Conservation (phyloP, 1,140 invertebrate species). For the Venustaconcha ellipsiformis region DNA sequence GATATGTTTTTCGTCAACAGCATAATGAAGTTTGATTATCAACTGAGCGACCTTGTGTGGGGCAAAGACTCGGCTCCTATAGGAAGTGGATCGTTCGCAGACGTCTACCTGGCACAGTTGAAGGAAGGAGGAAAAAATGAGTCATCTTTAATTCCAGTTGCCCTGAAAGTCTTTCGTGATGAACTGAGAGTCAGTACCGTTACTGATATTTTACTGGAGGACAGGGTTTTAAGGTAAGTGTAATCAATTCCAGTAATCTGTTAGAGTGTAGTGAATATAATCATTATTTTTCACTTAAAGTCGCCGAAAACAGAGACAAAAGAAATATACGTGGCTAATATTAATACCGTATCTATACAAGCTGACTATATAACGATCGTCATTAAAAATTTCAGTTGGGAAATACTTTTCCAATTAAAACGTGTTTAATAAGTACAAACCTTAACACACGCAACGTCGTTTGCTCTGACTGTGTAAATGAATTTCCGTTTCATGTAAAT, state of each 20-base stretch:
- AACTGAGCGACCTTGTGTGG: conserved; percentile 39
- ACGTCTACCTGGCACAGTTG: conserved; percentile 45
- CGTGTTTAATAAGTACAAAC: no score
- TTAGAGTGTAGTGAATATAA: neutral
- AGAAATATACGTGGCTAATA: neutral
- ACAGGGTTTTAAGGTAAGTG: conserved; percentile 49
- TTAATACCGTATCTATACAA: no score
- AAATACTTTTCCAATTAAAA: no score
- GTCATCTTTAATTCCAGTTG: conserved; percentile 28
- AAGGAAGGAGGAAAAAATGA: neutral
- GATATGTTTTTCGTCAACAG: conserved; percentile 54
- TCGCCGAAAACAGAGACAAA: neutral
- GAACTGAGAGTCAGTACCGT: conserved; percentile 41
- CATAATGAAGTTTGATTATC: conserved; percentile 53
- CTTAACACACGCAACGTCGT: no score
- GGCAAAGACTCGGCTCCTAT: conserved; percentile 30
- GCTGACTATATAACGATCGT: no score
- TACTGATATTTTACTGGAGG: conserved; percentile 55
- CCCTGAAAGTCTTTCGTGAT: conserved; percentile 55
- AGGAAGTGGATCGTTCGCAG: conserved; percentile 55
- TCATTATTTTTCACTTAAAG: neutral
- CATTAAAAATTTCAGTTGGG: no score
- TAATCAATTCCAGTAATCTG: no score
- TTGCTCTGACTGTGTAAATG: no score
- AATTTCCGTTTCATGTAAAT: no score